These are phyloP conservation scores for Acinonyx jubatus DNA, from an alignment of 2,113 vertebrate genomes.

Conservation along the genomic window DNA sequence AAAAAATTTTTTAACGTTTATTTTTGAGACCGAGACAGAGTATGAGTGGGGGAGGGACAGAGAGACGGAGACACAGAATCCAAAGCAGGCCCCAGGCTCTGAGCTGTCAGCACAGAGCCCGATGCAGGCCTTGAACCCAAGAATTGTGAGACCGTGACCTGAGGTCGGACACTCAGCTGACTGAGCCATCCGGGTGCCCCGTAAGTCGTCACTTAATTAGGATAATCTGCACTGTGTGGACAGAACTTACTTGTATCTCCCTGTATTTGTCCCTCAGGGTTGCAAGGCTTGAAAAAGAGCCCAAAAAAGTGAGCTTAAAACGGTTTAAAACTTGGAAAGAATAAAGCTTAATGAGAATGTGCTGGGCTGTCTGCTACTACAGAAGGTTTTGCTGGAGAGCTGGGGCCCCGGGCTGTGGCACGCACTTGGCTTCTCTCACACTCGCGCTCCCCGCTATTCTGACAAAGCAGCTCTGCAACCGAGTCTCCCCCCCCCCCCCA, in stretches of 20 bases:
- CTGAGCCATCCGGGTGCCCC: too few relatives aligned
- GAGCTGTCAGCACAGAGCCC: too few relatives aligned
- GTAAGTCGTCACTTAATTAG: not conserved
- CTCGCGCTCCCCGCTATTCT: accelerated
- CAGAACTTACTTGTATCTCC: not conserved
- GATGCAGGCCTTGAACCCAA: too few relatives aligned
- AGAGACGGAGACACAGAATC: too few relatives aligned
- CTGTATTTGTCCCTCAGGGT: not conserved
- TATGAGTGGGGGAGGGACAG: too few relatives aligned
- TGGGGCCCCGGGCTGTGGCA: not conserved
- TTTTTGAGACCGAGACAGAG: too few relatives aligned
- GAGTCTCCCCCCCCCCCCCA: too few relatives aligned
- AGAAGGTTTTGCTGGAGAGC: not conserved
- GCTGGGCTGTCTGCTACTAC: not conserved
- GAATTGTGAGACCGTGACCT: too few relatives aligned
- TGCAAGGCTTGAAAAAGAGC: not conserved
- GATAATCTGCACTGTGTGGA: not conserved
- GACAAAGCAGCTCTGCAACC: not conserved
- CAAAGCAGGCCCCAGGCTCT: too few relatives aligned
- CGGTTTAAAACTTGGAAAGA: not conserved
- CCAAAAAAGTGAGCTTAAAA: not conserved
- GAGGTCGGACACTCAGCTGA: too few relatives aligned
- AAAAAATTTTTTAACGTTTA: too few relatives aligned
- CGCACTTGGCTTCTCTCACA: accelerated
- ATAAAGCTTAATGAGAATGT: not conserved